Percentiles rank a stretch among this genome's conserved stretches.
Evolutionary conservation across 1,140 invertebrate genomes (phyloP).

Genomic region (Melitaea cinxia): DNA sequence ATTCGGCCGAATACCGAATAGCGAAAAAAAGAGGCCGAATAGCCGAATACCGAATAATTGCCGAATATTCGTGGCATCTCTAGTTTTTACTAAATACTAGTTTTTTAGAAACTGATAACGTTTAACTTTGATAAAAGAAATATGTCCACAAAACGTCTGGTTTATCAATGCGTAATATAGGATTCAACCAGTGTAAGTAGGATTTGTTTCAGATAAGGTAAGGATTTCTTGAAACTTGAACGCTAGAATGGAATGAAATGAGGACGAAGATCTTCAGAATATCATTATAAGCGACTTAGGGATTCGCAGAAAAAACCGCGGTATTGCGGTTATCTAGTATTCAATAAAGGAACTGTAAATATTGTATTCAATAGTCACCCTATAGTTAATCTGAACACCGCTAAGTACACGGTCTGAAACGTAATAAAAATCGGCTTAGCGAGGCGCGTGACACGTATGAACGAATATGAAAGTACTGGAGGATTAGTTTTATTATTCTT

Average conservation of each 20-base stretch:
- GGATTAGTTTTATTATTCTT: constrained; percentile 28
- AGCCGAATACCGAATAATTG: too few relatives aligned
- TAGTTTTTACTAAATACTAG: too few relatives aligned
- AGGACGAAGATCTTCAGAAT: not conserved
- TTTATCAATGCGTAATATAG: constrained; percentile 10
- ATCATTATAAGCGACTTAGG: not conserved
- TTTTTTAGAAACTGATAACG: too few relatives aligned
- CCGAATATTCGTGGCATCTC: too few relatives aligned
- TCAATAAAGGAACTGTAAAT: constrained; percentile 9
- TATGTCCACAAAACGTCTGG: too few relatives aligned
- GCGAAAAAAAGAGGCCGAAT: too few relatives aligned
- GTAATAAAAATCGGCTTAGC: constrained; percentile 51
- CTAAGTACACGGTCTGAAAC: constrained; percentile 35
- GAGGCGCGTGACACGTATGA: constrained; percentile 34
- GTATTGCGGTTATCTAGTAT: too few relatives aligned
- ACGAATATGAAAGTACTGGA: constrained; percentile 34
- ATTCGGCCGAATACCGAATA: too few relatives aligned
- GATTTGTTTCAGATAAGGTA: not conserved
- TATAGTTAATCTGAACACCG: constrained; percentile 35
- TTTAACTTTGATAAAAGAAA: too few relatives aligned
- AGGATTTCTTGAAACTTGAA: not conserved
- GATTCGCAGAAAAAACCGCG: too few relatives aligned
- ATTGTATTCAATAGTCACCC: constrained; percentile 34
- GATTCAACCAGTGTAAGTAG: not conserved
- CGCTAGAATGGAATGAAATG: not conserved